Conservation (phyloP, 1,140 invertebrate species). For the Bombyx mori region ASM3026992v2 NC_085109.1:10849501-10850000, state of each 20-base stretch:
- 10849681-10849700: constrained; percentile 12
- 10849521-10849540: too few species aligned
- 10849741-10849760: constrained; percentile 55
- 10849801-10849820: constrained; percentile 58
- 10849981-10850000: constrained; percentile 45
- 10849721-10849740: constrained; percentile 51
- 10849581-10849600: constrained; percentile 42
- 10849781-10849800: constrained; percentile 49
- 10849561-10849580: constrained; percentile 20
- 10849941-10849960: constrained; percentile 42
- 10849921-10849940: constrained; percentile 41
- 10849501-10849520: too few species aligned
- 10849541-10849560: constrained; percentile 4
- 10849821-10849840: constrained; percentile 53
- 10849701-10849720: constrained; percentile 56
- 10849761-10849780: constrained; percentile 63
- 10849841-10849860: constrained; percentile 35
- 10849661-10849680: constrained; percentile 21
- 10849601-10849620: constrained; percentile 8
- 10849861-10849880: constrained; percentile 9
- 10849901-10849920: constrained; percentile 22
- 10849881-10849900: constrained; percentile 19
- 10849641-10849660: constrained; percentile 48
- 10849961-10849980: constrained; percentile 46
- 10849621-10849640: constrained; percentile 34